A percentile compares a stretch with the other conserved stretches of the same genome.
Conservation (phyloP, 2,113 vertebrate genomes). For the Dermatemys mawii region DNA sequence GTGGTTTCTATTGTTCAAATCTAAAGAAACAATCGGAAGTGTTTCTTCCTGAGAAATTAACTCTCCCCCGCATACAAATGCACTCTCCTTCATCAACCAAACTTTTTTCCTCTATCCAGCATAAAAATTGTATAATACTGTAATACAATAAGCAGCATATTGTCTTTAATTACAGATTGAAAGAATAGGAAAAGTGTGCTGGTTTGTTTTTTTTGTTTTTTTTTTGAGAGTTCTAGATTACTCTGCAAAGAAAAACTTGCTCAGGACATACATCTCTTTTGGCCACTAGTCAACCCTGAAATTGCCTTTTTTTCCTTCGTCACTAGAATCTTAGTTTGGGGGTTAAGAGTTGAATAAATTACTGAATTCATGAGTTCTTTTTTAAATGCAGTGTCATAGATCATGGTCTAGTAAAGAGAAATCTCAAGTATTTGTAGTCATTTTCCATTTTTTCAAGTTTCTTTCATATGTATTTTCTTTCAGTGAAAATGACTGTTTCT, state of each 20-base stretch:
- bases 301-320: background rate
- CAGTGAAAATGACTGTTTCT: background rate
- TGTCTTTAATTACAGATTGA: background rate
- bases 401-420: background rate
- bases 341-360: background rate
- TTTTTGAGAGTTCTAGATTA: background rate
- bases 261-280: background rate
- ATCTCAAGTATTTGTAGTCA: accelerated
- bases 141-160: background rate
- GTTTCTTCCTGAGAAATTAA: background rate
- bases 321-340: background rate
- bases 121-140: background rate
- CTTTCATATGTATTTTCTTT: background rate
- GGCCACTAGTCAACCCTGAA: background rate
- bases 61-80: background rate
- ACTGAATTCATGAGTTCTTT: background rate
- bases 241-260: background rate
- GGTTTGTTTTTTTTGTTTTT: no score
- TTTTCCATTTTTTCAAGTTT: background rate
- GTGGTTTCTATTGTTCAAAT: background rate
- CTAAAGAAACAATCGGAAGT: background rate
- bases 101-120: background rate
- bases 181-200: background rate
- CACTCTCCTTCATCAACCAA: background rate
- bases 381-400: background rate